Evolutionary conservation across 2,113 vertebrate species (phyloP).

Genomic region (Podarcis cretensis): DNA sequence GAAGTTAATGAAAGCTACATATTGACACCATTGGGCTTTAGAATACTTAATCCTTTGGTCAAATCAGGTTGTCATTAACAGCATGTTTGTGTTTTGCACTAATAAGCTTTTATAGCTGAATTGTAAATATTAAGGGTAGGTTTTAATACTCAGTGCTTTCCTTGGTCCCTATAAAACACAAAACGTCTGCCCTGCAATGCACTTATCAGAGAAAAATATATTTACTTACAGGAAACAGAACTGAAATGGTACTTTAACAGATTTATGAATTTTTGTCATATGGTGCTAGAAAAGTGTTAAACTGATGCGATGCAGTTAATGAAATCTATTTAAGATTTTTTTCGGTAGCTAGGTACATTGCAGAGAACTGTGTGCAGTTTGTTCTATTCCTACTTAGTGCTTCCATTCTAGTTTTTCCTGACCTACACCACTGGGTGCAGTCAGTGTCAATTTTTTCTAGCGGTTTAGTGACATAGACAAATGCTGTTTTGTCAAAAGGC

Average conservation of each 20-base stretch:
- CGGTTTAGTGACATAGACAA: constrained; percentile 45
- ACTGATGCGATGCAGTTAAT: constrained; percentile 3
- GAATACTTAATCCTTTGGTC: constrained; percentile 12
- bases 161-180: neutral
- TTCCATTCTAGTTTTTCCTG: constrained; percentile 32
- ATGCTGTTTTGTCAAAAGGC: constrained; percentile 48
- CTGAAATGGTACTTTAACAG: constrained; percentile 18
- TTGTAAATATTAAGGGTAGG: constrained; percentile 15
- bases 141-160: neutral
- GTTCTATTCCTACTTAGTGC: constrained; percentile 15
- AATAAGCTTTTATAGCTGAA: constrained; percentile 27
- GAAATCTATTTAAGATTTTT: constrained; percentile 23
- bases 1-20: neutral
- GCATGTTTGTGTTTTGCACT: neutral
- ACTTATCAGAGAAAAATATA: neutral
- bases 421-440: neutral
- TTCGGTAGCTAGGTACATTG: neutral
- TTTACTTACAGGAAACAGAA: constrained; percentile 11
- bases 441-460: constrained; percentile 8
- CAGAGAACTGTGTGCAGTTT: neutral
- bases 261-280: neutral
- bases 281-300: neutral
- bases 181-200: neutral
- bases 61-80: neutral
- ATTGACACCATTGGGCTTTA: constrained; percentile 20